Base-by-base conservation (phyloP, 2,797 vertebrate species). In the Cynopterus sphinx region DNA sequence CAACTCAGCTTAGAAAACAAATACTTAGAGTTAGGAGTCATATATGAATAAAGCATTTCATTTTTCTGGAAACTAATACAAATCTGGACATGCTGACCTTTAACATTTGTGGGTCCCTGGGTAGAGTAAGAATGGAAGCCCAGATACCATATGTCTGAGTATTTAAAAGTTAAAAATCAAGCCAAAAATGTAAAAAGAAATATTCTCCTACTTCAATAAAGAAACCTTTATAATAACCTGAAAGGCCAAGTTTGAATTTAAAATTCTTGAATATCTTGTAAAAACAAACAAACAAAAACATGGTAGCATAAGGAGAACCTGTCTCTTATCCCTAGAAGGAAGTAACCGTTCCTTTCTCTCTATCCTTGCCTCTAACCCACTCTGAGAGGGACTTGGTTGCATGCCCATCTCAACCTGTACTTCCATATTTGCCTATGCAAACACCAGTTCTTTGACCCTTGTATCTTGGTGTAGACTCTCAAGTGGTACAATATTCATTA, bases 91-190 rank as follows among this genome's bases (percentile, higher is more conserved):
- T n/a, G 24, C 28, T 89, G 39, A 86, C 51, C 21, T 59, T 57
- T 6, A 53, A 84, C 28, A 91, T 59, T 86, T 65, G 8, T 51
- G 55, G 6, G 6, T 79, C 4, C 17, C n/a, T 90, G 41, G 5
- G 10, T 96, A 73, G n/a, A 87, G 11, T 39, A 28, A 5, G 90
- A 93, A 81, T 49, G 36, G 70, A 77, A 28, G 11, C 43, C 15
- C 61, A 73, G 49, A 36, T 41, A 26, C 15, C 12, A 26, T 75
- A 9, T 67, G n/a, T 70, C 28, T 74, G 36, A 73, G 21, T 85
- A 33, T 63, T 74, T 91, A 71, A 22, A 93, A 91, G 24, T 33
- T 90, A 31, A n/a, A 90, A 90, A 83, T 49, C 10, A 65, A 81
- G 28, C 19, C 53, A 89, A n/a, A 83, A 79, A 26, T n/a, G 41